These are phyloP conservation scores for Pantelozetes paolii DNA, from an alignment of 2,888 invertebrate species.

Conservation along the genomic window DNA sequence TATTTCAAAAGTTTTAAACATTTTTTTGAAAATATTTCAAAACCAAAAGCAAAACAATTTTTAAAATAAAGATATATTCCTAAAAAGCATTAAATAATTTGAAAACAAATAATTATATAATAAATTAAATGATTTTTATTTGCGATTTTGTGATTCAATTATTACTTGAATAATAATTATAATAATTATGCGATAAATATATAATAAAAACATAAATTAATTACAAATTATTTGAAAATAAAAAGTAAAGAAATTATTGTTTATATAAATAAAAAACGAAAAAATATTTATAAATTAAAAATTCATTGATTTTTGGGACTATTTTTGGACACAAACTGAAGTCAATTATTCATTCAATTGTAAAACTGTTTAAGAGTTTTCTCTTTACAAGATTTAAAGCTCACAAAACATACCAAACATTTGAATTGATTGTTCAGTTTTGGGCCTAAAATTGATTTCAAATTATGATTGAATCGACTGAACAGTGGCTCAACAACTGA, in stretches of 20 bases:
- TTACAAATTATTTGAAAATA: slow-evolving; percentile 18
- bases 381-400: no score
- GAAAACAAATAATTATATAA: not conserved
- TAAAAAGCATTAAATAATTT: not conserved
- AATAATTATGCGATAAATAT: not conserved
- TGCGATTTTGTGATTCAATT: slow-evolving; percentile 1
- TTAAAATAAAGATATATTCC: no score
- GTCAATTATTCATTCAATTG: no score
- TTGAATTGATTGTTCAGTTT: not conserved
- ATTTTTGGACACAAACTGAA: not conserved
- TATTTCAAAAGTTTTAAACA: no score
- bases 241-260: not conserved
- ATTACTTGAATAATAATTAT: slow-evolving; percentile 9
- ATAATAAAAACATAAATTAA: slow-evolving; percentile 24
- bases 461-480: not conserved
- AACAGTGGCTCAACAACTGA: not conserved
- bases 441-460: not conserved
- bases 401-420: no score
- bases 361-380: no score
- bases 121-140: slow-evolving; percentile 35
- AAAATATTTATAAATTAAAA: slow-evolving; percentile 8
- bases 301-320: no score
- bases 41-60: no score
- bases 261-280: slow-evolving; percentile 16
- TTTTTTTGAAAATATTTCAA: no score